Percentiles rank a stretch among this genome's conserved stretches.
Conservation (phyloP, 1,140 invertebrate genomes). For the Octopus sinensis region DNA sequence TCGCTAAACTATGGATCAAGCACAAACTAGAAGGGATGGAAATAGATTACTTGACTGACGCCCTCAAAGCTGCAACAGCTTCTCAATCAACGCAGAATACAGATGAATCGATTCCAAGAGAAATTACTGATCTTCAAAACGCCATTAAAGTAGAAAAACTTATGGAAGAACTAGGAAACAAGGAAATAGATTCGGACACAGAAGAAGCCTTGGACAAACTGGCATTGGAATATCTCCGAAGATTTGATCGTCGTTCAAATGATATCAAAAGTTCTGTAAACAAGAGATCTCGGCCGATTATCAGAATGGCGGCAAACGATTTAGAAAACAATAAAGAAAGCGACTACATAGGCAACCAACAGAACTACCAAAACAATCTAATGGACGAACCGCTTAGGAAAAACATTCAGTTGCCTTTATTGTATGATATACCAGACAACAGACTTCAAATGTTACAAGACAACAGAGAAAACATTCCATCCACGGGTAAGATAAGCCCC, state of each 20-base stretch:
- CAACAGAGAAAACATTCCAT: too few species aligned
- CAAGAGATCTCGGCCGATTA: too few species aligned
- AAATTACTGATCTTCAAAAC: slow-evolving; percentile 36
- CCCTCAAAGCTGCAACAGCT: slow-evolving; percentile 39
- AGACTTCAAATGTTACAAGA: not conserved
- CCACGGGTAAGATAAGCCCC: too few species aligned
- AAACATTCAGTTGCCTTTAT: not conserved
- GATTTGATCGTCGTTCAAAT: not conserved
- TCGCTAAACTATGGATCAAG: slow-evolving; percentile 29
- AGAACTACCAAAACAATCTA: not conserved
- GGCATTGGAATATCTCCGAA: not conserved
- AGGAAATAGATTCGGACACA: not conserved
- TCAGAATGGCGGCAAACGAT: not conserved
- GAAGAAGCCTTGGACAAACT: not conserved
- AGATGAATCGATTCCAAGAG: slow-evolving; percentile 28
- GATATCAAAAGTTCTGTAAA: too few species aligned
- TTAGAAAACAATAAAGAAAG: not conserved
- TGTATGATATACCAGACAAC: not conserved
- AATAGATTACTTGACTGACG: slow-evolving; percentile 39
- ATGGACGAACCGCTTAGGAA: not conserved
- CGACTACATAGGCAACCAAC: not conserved
- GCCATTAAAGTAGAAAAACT: slow-evolving; percentile 37
- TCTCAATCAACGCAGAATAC: slow-evolving; percentile 15
- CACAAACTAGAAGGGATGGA: slow-evolving; percentile 38
- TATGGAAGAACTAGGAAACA: slow-evolving; percentile 25